These are phyloP conservation scores for Cephus pygmeus DNA, from an alignment of 2,888 invertebrate genomes.

Conservation along the genomic window DNA sequence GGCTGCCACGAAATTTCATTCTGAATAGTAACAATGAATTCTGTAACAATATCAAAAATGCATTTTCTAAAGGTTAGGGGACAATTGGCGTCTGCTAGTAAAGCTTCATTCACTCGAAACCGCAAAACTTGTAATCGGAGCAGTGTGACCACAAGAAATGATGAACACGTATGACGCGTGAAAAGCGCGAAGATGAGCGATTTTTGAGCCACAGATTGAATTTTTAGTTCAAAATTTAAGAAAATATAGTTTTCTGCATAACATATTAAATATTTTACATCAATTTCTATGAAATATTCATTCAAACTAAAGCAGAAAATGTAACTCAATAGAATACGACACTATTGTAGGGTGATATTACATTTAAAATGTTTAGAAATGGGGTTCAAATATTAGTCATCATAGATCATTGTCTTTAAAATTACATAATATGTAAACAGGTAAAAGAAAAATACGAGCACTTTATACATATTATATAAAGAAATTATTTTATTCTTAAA, in stretches of 20 bases:
- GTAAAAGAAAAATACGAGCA: not conserved
- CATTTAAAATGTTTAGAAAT: slow-evolving; percentile 1
- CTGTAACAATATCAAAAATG: not conserved
- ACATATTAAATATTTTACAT: not conserved
- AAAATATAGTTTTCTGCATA: not conserved
- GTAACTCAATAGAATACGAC: not conserved
- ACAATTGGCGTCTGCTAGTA: not conserved
- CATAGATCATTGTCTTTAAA: not conserved
- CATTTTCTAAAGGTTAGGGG: too few species aligned
- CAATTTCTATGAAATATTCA: not conserved
- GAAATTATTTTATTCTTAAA: not conserved
- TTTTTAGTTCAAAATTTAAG: not conserved
- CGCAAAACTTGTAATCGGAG: not conserved
- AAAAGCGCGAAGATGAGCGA: too few species aligned
- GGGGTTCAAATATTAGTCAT: not conserved
- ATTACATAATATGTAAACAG: not conserved
- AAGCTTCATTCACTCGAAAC: not conserved
- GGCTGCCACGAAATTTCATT: not conserved
- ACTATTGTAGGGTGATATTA: not conserved
- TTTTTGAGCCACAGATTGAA: too few species aligned
- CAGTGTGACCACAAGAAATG: too few species aligned
- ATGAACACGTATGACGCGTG: too few species aligned
- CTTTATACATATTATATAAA: not conserved
- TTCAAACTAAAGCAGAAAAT: not conserved
- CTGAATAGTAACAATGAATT: not conserved